A percentile compares a stretch with the other conserved stretches of the same genome.
Conservation (phyloP, 2,797 vertebrate genomes). For the Catostomus latipinnis region DNA sequence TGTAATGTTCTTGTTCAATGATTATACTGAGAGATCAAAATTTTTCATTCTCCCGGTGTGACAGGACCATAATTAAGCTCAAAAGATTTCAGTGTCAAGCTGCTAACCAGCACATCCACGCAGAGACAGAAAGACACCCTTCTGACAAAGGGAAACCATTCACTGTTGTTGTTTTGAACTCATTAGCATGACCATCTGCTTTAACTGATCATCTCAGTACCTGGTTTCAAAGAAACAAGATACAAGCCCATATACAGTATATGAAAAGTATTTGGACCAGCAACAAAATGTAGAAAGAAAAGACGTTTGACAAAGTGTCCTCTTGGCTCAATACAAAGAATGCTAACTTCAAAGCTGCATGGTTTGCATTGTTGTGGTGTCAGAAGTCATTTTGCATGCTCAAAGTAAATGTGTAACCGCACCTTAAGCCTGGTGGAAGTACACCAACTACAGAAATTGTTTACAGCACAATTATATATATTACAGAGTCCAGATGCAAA, state of each 20-base stretch:
- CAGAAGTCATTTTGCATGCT: no score
- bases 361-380: no score
- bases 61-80: slow-evolving; percentile 53
- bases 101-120: slow-evolving; percentile 17
- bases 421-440: no score
- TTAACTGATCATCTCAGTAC: background rate
- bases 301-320: no score
- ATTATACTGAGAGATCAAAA: slow-evolving; percentile 27
- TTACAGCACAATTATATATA: background rate
- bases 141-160: slow-evolving; percentile 28
- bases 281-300: no score
- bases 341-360: no score
- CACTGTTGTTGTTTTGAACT: slow-evolving; percentile 6
- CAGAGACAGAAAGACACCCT: slow-evolving; percentile 15
- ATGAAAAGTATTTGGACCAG: no score
- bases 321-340: no score
- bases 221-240: background rate
- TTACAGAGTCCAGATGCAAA: background rate
- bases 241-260: no score
- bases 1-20: slow-evolving; percentile 44
- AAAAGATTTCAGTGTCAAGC: slow-evolving; percentile 43
- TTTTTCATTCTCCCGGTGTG: slow-evolving; percentile 35
- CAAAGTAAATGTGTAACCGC: no score
- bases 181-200: background rate
- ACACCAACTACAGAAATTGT: no score